These are phyloP conservation scores for Carpatolechia fugitivella DNA, from an alignment of 2,888 invertebrate genomes.

Conservation along the genomic window DNA sequence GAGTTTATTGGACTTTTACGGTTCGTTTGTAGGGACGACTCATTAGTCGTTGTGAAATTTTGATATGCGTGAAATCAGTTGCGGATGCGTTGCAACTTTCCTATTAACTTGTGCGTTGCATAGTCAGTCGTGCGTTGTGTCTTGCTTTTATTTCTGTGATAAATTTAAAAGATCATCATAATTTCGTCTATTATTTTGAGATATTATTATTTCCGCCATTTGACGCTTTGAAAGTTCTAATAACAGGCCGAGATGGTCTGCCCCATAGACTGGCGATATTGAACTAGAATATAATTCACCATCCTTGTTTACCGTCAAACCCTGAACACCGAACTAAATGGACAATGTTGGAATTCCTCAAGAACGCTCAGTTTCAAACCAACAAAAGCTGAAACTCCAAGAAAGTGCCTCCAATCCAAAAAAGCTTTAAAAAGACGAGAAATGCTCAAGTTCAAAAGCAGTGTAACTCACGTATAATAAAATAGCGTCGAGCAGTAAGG, in stretches of 20 bases:
- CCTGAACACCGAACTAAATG: too few relatives aligned
- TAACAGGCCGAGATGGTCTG: too few relatives aligned
- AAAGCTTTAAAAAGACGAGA: slow-evolving; percentile 19
- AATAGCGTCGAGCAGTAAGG: slow-evolving; percentile 50
- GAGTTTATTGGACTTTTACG: slow-evolving; percentile 38
- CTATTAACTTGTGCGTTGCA: neutral
- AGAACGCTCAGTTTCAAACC: neutral
- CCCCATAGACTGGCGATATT: too few relatives aligned
- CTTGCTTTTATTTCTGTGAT: too few relatives aligned
- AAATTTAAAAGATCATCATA: too few relatives aligned
- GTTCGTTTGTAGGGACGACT: slow-evolving; percentile 22
- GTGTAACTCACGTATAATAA: slow-evolving; percentile 59
- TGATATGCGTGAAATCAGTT: slow-evolving; percentile 35
- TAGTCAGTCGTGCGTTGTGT: too few relatives aligned
- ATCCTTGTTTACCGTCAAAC: too few relatives aligned
- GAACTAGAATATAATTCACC: too few relatives aligned
- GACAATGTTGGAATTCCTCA: too few relatives aligned
- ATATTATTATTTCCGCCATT: too few relatives aligned
- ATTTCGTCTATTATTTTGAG: too few relatives aligned
- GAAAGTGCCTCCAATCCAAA: slow-evolving; percentile 15
- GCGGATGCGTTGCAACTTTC: slow-evolving; percentile 32
- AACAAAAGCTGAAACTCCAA: neutral
- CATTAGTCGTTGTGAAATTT: slow-evolving; percentile 19
- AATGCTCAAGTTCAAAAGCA: slow-evolving; percentile 4
- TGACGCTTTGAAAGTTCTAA: too few relatives aligned